Evolutionary conservation across 2,888 invertebrate genomes (phyloP), one percentile per base, ranked within the genome.

Genomic region (Sinentomon sp.): DNA sequence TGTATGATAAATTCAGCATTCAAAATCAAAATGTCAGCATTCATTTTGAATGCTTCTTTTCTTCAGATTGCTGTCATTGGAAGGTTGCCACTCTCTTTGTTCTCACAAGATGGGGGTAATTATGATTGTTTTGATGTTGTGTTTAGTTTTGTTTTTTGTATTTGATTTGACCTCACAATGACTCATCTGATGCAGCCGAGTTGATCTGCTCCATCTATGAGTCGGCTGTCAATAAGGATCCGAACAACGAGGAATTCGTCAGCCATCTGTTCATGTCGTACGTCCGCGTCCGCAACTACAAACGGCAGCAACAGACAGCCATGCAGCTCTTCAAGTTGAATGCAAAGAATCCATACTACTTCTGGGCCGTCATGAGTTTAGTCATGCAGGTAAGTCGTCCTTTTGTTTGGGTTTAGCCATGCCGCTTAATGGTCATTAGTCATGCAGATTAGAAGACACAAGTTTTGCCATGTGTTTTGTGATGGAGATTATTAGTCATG

Each of bases 321-420:
- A 65, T 89, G 62, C 65, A 69, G 9, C 59, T 97, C 21, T 92
- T 82, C 56, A 89, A 85, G 59, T 59, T 78, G 34, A 73, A 73
- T 46, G 75, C 80, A 3, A 89, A 89, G 53, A 83, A 82, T 52
- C 87, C 87, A 0, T 94, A 94, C 52, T 89, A 87, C 52, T 89
- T 85, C 53, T 97, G 94, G 97, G 78, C 82, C 14, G 75, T 94
- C 7, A 89, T 92, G 78, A 89, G 89, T 51, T 68, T 85, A 43
- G 72, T 92, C 16, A 66, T 92, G 60, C 92, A 92, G 65, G 82
- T 78, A 45, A 42, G 41, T 41, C 28, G 16, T 7, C 17, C n/a
- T 31, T 12, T n/a, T n/a, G n/a, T n/a, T n/a, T n/a, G n/a, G n/a
- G n/a, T n/a, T n/a, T n/a, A n/a, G n/a, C n/a, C n/a, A n/a, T n/a